phyloP scores from a whole-genome alignment of 2,888 invertebrate species.

The Congeria kusceri region DNA sequence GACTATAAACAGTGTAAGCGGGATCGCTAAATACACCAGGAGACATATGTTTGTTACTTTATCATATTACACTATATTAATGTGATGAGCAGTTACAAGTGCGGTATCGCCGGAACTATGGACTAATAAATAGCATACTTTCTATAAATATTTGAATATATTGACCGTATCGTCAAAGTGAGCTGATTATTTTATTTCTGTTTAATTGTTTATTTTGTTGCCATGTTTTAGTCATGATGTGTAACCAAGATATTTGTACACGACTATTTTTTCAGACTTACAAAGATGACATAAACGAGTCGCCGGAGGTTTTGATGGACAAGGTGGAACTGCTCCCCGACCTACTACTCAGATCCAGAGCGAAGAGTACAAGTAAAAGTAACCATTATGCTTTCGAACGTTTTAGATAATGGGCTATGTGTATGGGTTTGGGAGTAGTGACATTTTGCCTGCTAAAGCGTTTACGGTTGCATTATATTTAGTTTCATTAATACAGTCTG shows the following conservation, averaged over 20 bases:
- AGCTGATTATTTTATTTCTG: too few relatives aligned
- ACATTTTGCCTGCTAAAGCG: constrained; percentile 7
- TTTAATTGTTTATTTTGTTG: too few relatives aligned
- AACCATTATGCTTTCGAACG: constrained; percentile 13
- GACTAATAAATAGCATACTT: too few relatives aligned
- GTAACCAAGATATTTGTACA: neutral
- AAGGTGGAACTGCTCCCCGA: constrained; percentile 39
- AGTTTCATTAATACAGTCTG: constrained; percentile 31
- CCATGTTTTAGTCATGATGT: too few relatives aligned
- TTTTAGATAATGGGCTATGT: constrained; percentile 15
- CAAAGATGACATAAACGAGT: constrained; percentile 13
- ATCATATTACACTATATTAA: too few relatives aligned
- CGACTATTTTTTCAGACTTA: constrained; percentile 22
- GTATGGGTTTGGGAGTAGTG: constrained; percentile 20
- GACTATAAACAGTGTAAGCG: too few relatives aligned
- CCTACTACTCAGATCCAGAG: constrained; percentile 11
- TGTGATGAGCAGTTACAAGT: too few relatives aligned
- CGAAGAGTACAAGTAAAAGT: constrained; percentile 8
- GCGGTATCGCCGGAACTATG: too few relatives aligned
- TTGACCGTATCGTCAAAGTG: too few relatives aligned
- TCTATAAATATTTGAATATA: too few relatives aligned
- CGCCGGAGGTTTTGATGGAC: constrained; percentile 22
- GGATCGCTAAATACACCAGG: too few relatives aligned
- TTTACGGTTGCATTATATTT: constrained; percentile 39
- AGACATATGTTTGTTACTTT: too few relatives aligned